Base-by-base conservation (phyloP, 2,797 vertebrate species). In the Falco columbarius region DNA sequence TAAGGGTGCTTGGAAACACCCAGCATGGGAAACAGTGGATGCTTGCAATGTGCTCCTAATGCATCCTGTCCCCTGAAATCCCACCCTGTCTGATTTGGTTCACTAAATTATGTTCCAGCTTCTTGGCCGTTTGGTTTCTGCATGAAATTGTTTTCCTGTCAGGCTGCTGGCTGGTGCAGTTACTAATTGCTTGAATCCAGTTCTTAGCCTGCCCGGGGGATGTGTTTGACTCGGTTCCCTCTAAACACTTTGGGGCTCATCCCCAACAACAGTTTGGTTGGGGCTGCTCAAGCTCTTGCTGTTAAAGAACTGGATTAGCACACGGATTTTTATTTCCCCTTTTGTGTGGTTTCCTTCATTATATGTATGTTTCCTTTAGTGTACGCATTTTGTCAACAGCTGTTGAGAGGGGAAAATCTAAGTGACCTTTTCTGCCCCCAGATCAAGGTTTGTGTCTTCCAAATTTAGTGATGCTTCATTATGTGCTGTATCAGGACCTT, bases 41-140 rank as follows among this genome's bases (percentile, higher is more conserved):
- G 27, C 54, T 66, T 63, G 63, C 73, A 79, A 4, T 0, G 0
- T 10, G 29, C 34, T 70, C 26, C 62, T 6, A 1, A 54, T 55
- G 42, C n/a, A 14, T 62, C 44, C 73, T 2, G 0, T 61, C 56
- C 44, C 34, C 55, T 77, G 66, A 80, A 87, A 86, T 65, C 47
- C 67, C 32, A 4, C 32, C 62, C 30, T 7, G 4, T 17, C 30
- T 38, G 58, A 55, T 90, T 94, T 85, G 27, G 24, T 87, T 66
- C 65, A 68, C 77, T 74, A 18, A 81, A 27, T 86, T 44, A 11
- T 49, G 8, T 63, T 84, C 36, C 22, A 5, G 13, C 56, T 81
- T 46, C 76, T 71, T 71, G 67, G 47, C 68, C 14, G 0, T 86
- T 85, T 27, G 10, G 26, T 90, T 76, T 71, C 76, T 62, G 54